phyloP scores from a whole-genome alignment of 1,140 invertebrate species.

The Macrobrachium nipponense region DNA sequence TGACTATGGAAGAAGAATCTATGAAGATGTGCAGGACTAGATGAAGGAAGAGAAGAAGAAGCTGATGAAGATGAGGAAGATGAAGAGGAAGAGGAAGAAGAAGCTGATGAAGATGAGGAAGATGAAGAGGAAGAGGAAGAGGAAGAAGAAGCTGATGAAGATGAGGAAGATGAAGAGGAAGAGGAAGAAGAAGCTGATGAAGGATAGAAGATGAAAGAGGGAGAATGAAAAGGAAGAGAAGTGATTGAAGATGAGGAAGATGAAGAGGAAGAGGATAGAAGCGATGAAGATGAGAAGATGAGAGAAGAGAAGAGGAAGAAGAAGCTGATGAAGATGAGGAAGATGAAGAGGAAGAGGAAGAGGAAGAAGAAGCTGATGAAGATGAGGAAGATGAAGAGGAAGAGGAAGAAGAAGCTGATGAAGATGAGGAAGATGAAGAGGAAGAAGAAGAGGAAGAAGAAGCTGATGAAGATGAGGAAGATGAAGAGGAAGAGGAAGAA shows the following conservation, averaged over 20 bases:
- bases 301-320: not conserved
- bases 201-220: not conserved
- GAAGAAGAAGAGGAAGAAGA: not conserved
- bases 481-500: not conserved
- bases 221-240: not conserved
- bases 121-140: not conserved
- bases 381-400: not conserved
- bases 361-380: not conserved
- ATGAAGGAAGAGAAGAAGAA: not conserved
- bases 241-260: not conserved
- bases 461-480: not conserved
- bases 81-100: not conserved
- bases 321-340: not conserved
- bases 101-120: not conserved
- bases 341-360: not conserved
- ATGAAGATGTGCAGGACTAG: no score
- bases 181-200: not conserved
- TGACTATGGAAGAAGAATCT: no score
- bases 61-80: not conserved
- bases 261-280: slow-evolving; percentile 5
- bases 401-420: not conserved
- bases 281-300: not conserved
- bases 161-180: not conserved
- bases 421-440: not conserved
- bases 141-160: not conserved